Evolutionary conservation across 30 jellyfish, hydroid and myxozoan species (phyloP).

Genomic region (Cassiopea xamachana): DNA sequence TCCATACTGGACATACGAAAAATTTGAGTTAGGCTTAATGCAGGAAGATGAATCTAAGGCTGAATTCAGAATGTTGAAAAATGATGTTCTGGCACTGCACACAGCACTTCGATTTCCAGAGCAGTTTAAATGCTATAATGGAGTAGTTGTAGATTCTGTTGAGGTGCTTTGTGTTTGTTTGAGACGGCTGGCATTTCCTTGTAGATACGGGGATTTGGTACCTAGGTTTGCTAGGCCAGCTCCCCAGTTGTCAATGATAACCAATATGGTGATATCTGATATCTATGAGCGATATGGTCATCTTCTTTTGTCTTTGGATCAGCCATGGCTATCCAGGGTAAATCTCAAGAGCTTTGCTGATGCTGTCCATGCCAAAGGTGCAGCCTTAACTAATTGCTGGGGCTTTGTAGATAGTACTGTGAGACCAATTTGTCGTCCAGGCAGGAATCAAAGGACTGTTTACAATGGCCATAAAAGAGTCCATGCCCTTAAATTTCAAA

Average conservation of each 20-base stretch:
- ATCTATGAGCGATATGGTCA: background rate
- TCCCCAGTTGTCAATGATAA: conserved; percentile 35
- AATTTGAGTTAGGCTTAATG: conserved; percentile 23
- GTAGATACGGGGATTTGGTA: conserved; percentile 13
- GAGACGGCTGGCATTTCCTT: conserved; percentile 42
- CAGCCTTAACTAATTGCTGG: conserved; percentile 24
- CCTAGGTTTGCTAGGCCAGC: conserved; percentile 52
- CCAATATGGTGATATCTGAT: conserved; percentile 3
- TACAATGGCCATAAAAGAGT: conserved; percentile 57
- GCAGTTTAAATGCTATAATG: conserved; percentile 24
- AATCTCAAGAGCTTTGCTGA: background rate
- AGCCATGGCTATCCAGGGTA: background rate
- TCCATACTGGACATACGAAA: conserved; percentile 36
- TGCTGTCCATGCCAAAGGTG: background rate
- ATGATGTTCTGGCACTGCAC: conserved; percentile 8
- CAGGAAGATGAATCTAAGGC: conserved; percentile 33
- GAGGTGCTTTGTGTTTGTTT: conserved; percentile 24
- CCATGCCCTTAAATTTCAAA: conserved; percentile 34
- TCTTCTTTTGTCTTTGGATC: background rate
- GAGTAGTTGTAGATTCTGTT: conserved; percentile 39
- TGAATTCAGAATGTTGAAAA: conserved; percentile 13
- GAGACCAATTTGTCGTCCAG: conserved; percentile 42
- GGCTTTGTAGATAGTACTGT: conserved; percentile 35
- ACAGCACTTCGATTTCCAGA: conserved; percentile 9
- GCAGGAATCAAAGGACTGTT: conserved; percentile 18